Percentiles rank a stretch among this genome's conserved stretches.
phyloP scores from a whole-genome alignment of 2,797 vertebrate genomes.

The Sebastes diploproa region DNA sequence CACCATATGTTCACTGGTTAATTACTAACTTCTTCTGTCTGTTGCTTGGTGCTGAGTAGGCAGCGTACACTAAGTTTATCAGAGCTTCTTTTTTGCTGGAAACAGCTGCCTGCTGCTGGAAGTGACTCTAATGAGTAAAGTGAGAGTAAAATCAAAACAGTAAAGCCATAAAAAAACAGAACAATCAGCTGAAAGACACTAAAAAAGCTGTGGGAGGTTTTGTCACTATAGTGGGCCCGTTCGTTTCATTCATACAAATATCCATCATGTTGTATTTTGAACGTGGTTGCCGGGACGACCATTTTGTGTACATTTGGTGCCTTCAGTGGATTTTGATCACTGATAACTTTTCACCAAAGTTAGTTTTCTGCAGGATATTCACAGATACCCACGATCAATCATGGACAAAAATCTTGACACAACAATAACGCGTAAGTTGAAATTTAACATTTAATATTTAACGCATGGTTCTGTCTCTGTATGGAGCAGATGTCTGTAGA shows the following conservation, averaged over 20 bases:
- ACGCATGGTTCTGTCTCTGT: background rate
- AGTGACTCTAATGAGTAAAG: no score
- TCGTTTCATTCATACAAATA: background rate
- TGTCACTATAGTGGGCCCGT: background rate
- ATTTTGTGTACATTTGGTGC: background rate
- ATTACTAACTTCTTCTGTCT: no score
- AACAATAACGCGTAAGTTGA: background rate
- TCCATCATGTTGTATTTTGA: background rate
- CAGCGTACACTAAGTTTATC: no score
- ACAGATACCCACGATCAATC: background rate
- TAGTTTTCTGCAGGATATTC: background rate
- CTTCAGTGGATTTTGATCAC: background rate
- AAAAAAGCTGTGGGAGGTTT: no score
- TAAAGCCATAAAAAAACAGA: no score
- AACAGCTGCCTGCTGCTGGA: no score
- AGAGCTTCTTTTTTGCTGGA: no score
- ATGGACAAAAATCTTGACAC: rapidly evolving
- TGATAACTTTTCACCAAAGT: background rate
- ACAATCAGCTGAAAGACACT: no score
- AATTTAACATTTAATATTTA: background rate
- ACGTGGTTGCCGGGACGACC: background rate
- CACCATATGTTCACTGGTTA: no score
- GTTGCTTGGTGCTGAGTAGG: no score
- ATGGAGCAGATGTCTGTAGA: background rate
- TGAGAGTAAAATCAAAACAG: no score